These are phyloP conservation scores for Meta bourneti DNA, from an alignment of 2,888 invertebrate species.

Conservation along the genomic window DNA sequence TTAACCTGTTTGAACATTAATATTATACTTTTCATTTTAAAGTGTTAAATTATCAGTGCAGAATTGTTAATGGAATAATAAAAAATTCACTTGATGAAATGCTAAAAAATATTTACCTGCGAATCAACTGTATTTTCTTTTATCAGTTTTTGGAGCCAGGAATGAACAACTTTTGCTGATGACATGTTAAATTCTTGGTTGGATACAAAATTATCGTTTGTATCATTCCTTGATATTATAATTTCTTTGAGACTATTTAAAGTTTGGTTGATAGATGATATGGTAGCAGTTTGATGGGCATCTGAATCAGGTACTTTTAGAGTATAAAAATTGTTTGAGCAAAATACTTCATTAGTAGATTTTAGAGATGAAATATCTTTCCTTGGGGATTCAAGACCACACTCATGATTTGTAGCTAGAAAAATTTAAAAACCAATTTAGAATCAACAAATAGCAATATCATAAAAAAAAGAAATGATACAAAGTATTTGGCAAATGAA, in stretches of 20 bases:
- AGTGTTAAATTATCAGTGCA: too few relatives aligned
- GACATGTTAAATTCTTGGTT: constrained; percentile 51
- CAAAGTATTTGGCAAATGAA: background rate
- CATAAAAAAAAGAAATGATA: too few relatives aligned
- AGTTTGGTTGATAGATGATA: constrained; percentile 27
- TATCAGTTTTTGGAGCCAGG: constrained; percentile 51
- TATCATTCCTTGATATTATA: constrained; percentile 45
- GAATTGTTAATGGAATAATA: too few relatives aligned
- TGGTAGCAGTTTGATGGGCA: background rate
- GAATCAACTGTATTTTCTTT: constrained; percentile 8
- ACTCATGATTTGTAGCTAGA: constrained; percentile 65
- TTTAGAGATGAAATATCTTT: constrained; percentile 37
- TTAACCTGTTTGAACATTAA: too few relatives aligned
- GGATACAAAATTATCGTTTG: constrained; percentile 50
- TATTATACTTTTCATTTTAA: too few relatives aligned
- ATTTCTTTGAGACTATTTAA: constrained; percentile 53
- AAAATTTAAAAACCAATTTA: background rate
- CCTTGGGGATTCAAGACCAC: constrained; percentile 11
- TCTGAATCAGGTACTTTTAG: constrained; percentile 23
- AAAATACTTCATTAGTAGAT: constrained; percentile 23
- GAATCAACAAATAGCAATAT: background rate
- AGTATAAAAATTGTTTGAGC: background rate
- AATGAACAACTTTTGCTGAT: constrained; percentile 47
- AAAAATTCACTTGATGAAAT: background rate
- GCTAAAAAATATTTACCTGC: constrained; percentile 23